These are phyloP conservation scores for Thymelicus sylvestris DNA, from an alignment of 2,888 invertebrate species.

Conservation along the genomic window DNA sequence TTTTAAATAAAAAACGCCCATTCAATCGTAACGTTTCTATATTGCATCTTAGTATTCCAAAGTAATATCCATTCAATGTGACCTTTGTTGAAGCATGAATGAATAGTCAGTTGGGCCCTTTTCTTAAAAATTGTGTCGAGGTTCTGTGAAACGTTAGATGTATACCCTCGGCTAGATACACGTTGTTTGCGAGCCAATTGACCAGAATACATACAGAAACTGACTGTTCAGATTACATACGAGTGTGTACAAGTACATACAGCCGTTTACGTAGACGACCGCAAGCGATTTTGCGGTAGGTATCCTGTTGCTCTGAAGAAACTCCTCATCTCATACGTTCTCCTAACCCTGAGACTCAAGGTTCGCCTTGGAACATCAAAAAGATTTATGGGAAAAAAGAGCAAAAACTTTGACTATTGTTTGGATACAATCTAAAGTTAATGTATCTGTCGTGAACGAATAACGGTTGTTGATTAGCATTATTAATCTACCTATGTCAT, in stretches of 20 bases:
- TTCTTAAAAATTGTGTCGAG: slow-evolving; percentile 37
- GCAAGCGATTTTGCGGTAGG: slow-evolving; percentile 28
- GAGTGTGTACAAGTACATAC: neutral
- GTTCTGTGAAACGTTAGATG: slow-evolving; percentile 26
- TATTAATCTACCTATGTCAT: too few species aligned
- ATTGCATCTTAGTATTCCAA: slow-evolving; percentile 13
- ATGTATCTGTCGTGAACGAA: neutral
- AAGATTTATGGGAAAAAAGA: neutral
- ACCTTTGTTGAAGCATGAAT: slow-evolving; percentile 33
- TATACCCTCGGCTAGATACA: slow-evolving; percentile 24
- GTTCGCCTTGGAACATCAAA: neutral
- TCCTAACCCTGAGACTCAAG: neutral
- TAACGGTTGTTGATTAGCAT: neutral
- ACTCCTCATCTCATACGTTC: slow-evolving; percentile 14
- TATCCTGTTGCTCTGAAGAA: slow-evolving; percentile 34
- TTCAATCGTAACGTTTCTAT: slow-evolving; percentile 9
- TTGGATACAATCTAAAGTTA: too few species aligned
- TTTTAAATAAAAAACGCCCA: slow-evolving; percentile 12
- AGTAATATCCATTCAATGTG: slow-evolving; percentile 16
- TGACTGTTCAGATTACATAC: neutral
- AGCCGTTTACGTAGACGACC: slow-evolving; percentile 10
- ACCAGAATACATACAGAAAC: slow-evolving; percentile 14
- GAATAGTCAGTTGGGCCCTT: slow-evolving; percentile 30
- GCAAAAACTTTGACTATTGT: too few species aligned
- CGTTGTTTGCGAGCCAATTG: slow-evolving; percentile 10